These are phyloP conservation scores for Luperina testacea DNA, from an alignment of 2,888 invertebrate species.

Conservation along the genomic window DNA sequence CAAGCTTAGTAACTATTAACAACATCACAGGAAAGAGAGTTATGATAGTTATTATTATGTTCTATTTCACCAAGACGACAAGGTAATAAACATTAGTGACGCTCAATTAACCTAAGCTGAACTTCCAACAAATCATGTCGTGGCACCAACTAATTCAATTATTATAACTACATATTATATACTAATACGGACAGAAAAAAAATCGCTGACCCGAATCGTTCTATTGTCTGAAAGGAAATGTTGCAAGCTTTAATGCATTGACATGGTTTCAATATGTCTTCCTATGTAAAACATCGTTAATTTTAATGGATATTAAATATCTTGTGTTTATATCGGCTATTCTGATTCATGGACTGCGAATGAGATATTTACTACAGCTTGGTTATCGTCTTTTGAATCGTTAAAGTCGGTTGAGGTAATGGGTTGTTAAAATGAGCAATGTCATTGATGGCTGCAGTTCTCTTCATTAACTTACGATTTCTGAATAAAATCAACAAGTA, in stretches of 20 bases:
- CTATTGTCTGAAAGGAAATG: slow-evolving; percentile 70
- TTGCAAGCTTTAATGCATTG: slow-evolving; percentile 71
- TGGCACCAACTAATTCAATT: slow-evolving; percentile 33
- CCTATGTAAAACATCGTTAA: slow-evolving; percentile 52
- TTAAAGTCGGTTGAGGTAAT: slow-evolving; percentile 2
- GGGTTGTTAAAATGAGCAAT: background rate
- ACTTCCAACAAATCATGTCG: slow-evolving; percentile 31
- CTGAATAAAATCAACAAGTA: too few species aligned
- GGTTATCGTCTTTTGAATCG: slow-evolving; percentile 1
- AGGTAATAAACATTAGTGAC: slow-evolving; percentile 22
- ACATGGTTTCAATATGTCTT: slow-evolving; percentile 59
- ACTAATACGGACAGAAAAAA: slow-evolving; percentile 28
- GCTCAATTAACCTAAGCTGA: slow-evolving; percentile 22
- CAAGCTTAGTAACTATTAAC: background rate
- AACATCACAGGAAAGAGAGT: background rate
- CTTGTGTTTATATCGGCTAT: slow-evolving; percentile 44
- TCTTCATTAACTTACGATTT: background rate
- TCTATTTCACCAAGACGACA: slow-evolving; percentile 26
- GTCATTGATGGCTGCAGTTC: background rate
- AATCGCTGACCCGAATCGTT: slow-evolving; percentile 64
- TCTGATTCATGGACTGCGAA: slow-evolving; percentile 30
- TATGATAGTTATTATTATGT: slow-evolving; percentile 2
- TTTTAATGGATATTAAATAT: slow-evolving; percentile 62
- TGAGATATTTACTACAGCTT: slow-evolving; percentile 18
- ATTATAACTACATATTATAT: slow-evolving; percentile 2